Percentiles rank a stretch among this genome's conserved stretches.
These are phyloP conservation scores for Myopa testacea DNA, from an alignment of 2,888 invertebrate species.

Conservation along the genomic window DNA sequence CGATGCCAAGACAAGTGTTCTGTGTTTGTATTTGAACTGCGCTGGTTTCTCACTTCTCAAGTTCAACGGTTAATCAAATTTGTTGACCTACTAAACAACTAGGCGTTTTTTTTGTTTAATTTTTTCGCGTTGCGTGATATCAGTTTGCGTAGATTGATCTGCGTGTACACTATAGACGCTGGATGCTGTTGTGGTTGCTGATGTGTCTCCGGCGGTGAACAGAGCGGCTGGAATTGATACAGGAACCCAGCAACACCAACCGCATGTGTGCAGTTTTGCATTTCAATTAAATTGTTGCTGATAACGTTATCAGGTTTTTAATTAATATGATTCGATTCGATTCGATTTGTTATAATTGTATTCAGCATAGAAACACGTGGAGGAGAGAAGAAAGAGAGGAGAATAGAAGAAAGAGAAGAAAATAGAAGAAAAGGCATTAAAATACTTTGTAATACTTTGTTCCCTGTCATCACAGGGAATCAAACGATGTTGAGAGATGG, in stretches of 20 bases:
- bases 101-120: conserved; percentile 10
- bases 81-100: conserved; percentile 56
- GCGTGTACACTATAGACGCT: not conserved
- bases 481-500: too few relatives aligned
- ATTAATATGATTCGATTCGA: conserved; percentile 8
- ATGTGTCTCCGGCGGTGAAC: not conserved
- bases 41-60: conserved; percentile 46
- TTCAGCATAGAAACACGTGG: not conserved
- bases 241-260: not conserved
- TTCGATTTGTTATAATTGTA: not conserved
- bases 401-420: not conserved
- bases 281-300: conserved; percentile 42
- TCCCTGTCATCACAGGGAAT: too few relatives aligned
- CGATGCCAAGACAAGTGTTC: not conserved
- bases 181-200: not conserved
- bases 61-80: conserved; percentile 62
- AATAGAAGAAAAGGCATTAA: not conserved
- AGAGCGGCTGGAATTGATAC: not conserved
- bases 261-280: conserved; percentile 26
- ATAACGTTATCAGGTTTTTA: conserved; percentile 39
- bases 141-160: conserved; percentile 15
- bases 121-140: conserved; percentile 12
- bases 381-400: not conserved
- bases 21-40: not conserved
- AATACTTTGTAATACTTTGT: too few relatives aligned